Base-by-base conservation (phyloP, 2,888 invertebrate species). In the Clostera curtula region DNA sequence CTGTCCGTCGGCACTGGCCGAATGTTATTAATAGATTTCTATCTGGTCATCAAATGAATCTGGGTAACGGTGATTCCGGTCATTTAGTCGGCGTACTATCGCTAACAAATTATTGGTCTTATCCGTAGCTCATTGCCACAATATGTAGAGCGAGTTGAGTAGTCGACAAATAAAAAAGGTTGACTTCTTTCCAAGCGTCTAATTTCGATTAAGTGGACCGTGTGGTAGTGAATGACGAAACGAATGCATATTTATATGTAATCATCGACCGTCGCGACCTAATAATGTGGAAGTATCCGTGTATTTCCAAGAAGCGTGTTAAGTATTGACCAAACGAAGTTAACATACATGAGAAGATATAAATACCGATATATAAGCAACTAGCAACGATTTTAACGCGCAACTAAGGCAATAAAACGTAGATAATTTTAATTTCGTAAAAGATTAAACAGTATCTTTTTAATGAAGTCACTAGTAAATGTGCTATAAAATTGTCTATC, bases 1-100 rank as follows among this genome's bases (percentile, higher is more conserved):
- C 71, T 74, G 69, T 69, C 63, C 66, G 76, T 73, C 73, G 63
- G 67, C 72, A 62, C 64, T 73, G 74, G 56, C 63, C 71, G 76
- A 79, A 79, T 73, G 71, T 79, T 80, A 83, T 80, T 80, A 80
- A 80, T 77, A 80, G 77, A 83, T 83, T 70, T 69, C 55, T 80
- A 82, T 80, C 77, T 72, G 66, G 69, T 76, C 76, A 77, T 77
- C 74, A 72, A 70, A 65, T 69, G 75, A 71, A 72, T 70, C 73
- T 70, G 57, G n/a, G 67, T 75, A 76, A 76, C 79, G 69, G 75
- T 76, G 71, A 70, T 64, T 59, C 50, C 62, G 49, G 61, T 70
- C 66, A 68, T 71, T 74, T 73, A 67, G 67, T 69, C 68, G 61
- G 65, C 54, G 47, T 57, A 49, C 54, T 71, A 74, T 74, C 59